A percentile compares a stretch with the other conserved stretches of the same genome.
phyloP scores from a whole-genome alignment of 2,797 vertebrate species.

The Calcarius lapponicus region DNA sequence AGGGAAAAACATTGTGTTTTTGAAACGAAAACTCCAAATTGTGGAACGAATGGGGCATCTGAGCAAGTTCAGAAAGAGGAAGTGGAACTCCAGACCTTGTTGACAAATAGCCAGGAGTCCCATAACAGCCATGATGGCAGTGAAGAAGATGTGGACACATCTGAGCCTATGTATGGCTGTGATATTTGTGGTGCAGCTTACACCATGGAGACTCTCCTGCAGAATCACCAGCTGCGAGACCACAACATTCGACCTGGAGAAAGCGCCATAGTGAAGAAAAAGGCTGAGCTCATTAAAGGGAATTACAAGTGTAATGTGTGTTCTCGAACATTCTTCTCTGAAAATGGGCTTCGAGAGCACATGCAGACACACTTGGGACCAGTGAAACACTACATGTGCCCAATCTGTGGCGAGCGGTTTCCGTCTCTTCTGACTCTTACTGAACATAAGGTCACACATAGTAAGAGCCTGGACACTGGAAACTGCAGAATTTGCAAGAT shows the following conservation, averaged over 20 bases:
- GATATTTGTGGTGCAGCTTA: constrained; percentile 99
- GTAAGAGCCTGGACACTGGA: constrained; percentile 98
- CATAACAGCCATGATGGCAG: constrained; percentile 94
- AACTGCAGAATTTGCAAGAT: constrained; percentile 99
- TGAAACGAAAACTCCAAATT: constrained; percentile 92
- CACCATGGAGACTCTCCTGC: constrained; percentile 96
- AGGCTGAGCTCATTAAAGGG: constrained; percentile 97
- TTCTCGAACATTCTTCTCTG: constrained; percentile 98
- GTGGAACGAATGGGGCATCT: constrained; percentile 89
- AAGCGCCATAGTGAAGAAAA: constrained; percentile 93
- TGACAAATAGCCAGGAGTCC: constrained; percentile 92
- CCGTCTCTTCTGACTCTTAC: constrained; percentile 98
- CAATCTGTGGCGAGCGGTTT: constrained; percentile 97
- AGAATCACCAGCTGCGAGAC: constrained; percentile 97
- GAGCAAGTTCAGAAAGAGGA: constrained; percentile 93
- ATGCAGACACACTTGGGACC: constrained; percentile 99
- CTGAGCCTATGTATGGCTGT: constrained; percentile 94
- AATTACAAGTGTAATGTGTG: constrained; percentile 99
- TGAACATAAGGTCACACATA: constrained; percentile 99
- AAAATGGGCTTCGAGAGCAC: constrained; percentile 95
- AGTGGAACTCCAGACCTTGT: constrained; percentile 87
- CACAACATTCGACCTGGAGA: constrained; percentile 98
- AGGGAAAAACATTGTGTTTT: constrained; percentile 97
- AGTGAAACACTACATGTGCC: constrained; percentile 99
- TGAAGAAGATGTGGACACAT: constrained; percentile 93